phyloP scores from a whole-genome alignment of 1,140 invertebrate genomes.

The Brachionus manjavacas region DNA sequence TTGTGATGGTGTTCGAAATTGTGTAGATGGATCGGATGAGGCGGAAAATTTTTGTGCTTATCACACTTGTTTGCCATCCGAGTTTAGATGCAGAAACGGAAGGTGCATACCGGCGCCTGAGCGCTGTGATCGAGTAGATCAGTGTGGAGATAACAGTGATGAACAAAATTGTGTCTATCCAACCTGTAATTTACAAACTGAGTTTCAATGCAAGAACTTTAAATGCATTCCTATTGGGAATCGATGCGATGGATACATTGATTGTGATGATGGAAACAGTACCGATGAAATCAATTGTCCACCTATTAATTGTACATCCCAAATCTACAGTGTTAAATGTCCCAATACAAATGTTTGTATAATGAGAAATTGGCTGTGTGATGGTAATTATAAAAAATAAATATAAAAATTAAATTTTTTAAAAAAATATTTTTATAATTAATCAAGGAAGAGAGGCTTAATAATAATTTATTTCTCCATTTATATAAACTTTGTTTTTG shows the following conservation, averaged over 20 bases:
- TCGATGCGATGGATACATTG: slow-evolving; percentile 12
- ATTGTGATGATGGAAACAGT: slow-evolving; percentile 63
- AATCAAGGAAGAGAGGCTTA: too few species aligned
- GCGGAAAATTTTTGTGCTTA: slow-evolving; percentile 60
- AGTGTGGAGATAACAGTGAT: slow-evolving; percentile 88
- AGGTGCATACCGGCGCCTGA: slow-evolving; percentile 91
- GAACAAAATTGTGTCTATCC: slow-evolving; percentile 60
- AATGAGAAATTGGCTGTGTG: slow-evolving; percentile 20
- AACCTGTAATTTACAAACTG: slow-evolving; percentile 70
- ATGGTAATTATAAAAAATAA: not conserved
- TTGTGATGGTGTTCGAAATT: slow-evolving; percentile 52
- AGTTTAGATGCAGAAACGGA: slow-evolving; percentile 83
- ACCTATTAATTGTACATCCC: not conserved
- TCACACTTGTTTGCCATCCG: slow-evolving; percentile 60
- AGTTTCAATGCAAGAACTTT: slow-evolving; percentile 79
- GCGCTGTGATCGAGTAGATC: slow-evolving; percentile 84
- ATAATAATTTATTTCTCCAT: too few species aligned
- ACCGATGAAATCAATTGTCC: slow-evolving; percentile 70
- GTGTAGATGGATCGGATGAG: slow-evolving; percentile 47
- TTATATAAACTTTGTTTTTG: too few species aligned
- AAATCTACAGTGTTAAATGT: slow-evolving; percentile 11
- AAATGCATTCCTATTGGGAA: not conserved
- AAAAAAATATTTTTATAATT: too few species aligned
- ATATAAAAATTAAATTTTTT: not conserved
- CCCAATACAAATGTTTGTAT: slow-evolving; percentile 29